These are phyloP conservation scores for Diachasma alloeum DNA, from an alignment of 1,140 invertebrate genomes.

Conservation along the genomic window DNA sequence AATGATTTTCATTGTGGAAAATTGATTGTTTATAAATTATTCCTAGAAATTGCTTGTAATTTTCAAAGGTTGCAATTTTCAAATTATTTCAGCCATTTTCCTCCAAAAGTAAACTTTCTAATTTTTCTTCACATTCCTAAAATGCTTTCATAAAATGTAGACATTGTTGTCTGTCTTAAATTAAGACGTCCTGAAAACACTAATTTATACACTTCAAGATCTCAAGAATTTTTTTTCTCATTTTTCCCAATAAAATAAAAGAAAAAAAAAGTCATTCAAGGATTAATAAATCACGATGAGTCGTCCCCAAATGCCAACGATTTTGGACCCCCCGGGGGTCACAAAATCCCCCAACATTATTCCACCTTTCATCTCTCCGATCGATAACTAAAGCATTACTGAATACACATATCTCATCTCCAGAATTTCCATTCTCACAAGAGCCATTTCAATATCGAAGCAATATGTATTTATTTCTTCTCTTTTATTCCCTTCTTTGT, in stretches of 20 bases:
- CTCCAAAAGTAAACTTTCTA: too few relatives aligned
- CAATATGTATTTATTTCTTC: not conserved
- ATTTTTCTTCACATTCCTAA: too few relatives aligned
- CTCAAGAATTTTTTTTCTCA: not conserved
- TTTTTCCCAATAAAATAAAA: not conserved
- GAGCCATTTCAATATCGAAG: not conserved
- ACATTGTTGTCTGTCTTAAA: too few relatives aligned
- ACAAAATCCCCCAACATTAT: not conserved
- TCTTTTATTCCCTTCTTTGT: not conserved
- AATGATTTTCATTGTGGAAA: too few relatives aligned
- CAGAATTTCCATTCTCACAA: not conserved
- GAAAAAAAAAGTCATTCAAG: not conserved
- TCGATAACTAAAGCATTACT: not conserved
- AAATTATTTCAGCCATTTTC: too few relatives aligned
- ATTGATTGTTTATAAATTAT: too few relatives aligned
- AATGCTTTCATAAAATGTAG: too few relatives aligned
- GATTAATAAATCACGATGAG: not conserved
- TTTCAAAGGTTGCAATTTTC: too few relatives aligned
- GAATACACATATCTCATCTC: not conserved
- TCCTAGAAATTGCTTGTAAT: too few relatives aligned
- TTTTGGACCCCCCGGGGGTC: not conserved
- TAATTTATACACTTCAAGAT: too few relatives aligned
- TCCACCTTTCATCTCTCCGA: not conserved
- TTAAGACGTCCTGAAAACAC: too few relatives aligned
- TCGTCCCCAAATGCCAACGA: not conserved